These are phyloP conservation scores for Arothron firmamentum DNA, from an alignment of 2,113 vertebrate genomes.

Conservation along the genomic window DNA sequence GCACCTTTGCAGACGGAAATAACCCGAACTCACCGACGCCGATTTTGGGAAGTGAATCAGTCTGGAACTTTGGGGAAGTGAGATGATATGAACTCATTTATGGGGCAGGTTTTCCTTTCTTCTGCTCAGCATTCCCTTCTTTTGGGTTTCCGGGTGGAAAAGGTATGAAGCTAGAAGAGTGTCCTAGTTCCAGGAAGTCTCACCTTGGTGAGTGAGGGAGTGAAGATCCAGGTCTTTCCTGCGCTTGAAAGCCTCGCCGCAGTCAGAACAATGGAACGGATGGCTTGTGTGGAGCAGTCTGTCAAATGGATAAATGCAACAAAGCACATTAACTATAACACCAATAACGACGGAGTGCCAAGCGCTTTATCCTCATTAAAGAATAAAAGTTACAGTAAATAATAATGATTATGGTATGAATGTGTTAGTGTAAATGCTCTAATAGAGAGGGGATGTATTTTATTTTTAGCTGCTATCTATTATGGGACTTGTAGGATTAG, in stretches of 20 bases:
- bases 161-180: no score
- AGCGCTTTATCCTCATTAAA: not conserved
- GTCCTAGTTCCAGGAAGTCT: conserved; percentile 19
- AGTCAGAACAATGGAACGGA: conserved; percentile 81
- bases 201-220: conserved; percentile 82
- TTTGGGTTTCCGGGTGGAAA: no score
- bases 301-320: not conserved
- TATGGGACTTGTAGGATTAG: conserved; percentile 35
- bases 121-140: no score
- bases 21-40: no score
- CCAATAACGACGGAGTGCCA: not conserved
- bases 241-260: conserved; percentile 83
- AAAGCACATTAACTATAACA: not conserved
- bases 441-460: not conserved
- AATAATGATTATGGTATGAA: not conserved
- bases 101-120: no score
- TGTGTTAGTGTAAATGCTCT: no score
- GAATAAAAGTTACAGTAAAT: not conserved
- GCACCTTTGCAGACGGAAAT: no score
- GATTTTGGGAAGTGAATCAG: no score
- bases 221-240: conserved; percentile 86
- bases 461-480: conserved; percentile 9
- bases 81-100: no score
- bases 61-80: no score
- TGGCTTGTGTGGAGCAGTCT: conserved; percentile 88